phyloP scores from a whole-genome alignment of 1,140 invertebrate genomes.

The Drosophila nikananu region DNA sequence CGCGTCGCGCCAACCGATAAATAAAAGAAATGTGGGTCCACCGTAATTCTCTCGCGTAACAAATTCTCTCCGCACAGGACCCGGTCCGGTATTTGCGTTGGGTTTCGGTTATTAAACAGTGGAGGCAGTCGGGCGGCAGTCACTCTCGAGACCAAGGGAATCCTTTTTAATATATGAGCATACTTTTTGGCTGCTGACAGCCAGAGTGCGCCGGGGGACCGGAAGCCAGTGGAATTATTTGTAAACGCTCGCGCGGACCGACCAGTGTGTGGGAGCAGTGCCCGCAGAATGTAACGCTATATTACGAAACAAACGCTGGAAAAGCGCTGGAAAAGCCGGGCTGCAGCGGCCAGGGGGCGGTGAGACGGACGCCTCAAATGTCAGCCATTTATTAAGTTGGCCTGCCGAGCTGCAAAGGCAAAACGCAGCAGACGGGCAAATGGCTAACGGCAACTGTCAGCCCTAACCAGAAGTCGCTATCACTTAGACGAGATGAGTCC shows the following conservation, averaged over 20 bases:
- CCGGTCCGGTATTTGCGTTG: constrained; percentile 15
- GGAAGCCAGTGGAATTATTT: constrained; percentile 72
- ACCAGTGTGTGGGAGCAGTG: constrained; percentile 23
- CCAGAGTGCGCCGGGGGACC: constrained; percentile 45
- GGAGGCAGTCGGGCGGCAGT: constrained; percentile 1
- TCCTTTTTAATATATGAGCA: constrained; percentile 23
- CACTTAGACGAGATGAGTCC: constrained; percentile 24
- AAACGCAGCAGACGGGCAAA: constrained; percentile 60
- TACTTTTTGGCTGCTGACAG: constrained; percentile 41
- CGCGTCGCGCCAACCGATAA: constrained; percentile 72
- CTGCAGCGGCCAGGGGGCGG: background rate
- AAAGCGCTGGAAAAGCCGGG: constrained; percentile 61
- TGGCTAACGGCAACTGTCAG: constrained; percentile 48
- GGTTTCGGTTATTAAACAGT: constrained; percentile 20
- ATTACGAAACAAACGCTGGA: constrained; percentile 71
- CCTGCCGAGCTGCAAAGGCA: constrained; percentile 14
- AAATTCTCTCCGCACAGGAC: constrained; percentile 2
- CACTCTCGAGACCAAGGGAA: constrained; percentile 24
- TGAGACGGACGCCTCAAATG: constrained; percentile 62
- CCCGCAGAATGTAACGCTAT: constrained; percentile 57
- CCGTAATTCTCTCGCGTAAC: constrained; percentile 31
- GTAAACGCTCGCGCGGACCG: constrained; percentile 60
- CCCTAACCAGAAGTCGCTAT: constrained; percentile 30
- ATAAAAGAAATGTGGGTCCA: constrained; percentile 62
- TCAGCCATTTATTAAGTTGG: constrained; percentile 72